Percentiles rank a stretch among this genome's conserved stretches.
These are phyloP conservation scores for Ammodytes marinus DNA, from an alignment of 2,113 vertebrate genomes.

Conservation along the genomic window DNA sequence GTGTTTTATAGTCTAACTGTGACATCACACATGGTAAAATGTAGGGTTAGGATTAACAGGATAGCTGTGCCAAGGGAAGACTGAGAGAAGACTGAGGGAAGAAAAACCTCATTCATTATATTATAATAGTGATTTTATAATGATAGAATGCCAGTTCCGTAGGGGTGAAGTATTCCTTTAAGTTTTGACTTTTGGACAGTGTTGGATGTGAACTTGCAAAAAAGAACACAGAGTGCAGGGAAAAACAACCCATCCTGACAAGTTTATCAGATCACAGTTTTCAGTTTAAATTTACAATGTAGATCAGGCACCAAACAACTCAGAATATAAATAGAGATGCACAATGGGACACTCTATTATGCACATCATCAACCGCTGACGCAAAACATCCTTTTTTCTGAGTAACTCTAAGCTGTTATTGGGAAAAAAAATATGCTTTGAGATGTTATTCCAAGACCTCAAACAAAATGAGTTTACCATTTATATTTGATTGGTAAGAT, in stretches of 20 bases:
- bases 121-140: no score
- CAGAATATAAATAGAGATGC: not conserved
- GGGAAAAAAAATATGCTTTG: not conserved
- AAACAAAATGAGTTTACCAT: not conserved
- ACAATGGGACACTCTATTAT: conserved; percentile 29
- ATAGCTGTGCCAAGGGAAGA: no score
- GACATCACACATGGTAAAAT: no score
- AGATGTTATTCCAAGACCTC: not conserved
- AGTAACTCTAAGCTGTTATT: not conserved
- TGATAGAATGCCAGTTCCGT: no score
- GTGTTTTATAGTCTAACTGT: no score
- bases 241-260: conserved; percentile 5
- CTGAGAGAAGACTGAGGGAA: no score
- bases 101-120: no score
- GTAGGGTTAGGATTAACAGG: no score
- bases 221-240: not conserved
- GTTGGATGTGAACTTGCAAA: not conserved
- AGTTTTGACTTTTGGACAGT: conserved; percentile 8
- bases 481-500: not conserved
- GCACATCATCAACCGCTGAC: conserved; percentile 26
- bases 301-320: not conserved
- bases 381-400: not conserved
- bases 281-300: conserved; percentile 37
- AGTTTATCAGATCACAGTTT: not conserved
- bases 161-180: not conserved